Conservation (phyloP, 2,797 vertebrate species). For the Etheostoma nigrum region DNA sequence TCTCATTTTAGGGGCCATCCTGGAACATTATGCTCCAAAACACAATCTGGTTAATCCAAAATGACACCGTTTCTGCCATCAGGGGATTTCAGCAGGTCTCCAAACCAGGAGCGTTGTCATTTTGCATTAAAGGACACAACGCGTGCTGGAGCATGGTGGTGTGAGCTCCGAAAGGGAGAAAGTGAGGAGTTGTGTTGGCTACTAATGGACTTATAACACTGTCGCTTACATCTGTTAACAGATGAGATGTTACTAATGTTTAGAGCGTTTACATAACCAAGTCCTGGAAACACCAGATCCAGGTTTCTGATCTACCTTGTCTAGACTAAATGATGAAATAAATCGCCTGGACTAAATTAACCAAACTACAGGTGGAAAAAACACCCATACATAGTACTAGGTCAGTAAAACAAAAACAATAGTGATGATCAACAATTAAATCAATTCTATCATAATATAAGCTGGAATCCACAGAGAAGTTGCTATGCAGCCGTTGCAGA, state of each 20-base stretch:
- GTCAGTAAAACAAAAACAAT: too few species aligned
- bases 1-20: slow-evolving; percentile 57
- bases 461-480: too few species aligned
- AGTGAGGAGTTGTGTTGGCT: slow-evolving; percentile 23
- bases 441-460: too few species aligned
- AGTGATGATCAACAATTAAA: too few species aligned
- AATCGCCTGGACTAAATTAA: too few species aligned
- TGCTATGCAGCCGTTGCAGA: too few species aligned
- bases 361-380: too few species aligned
- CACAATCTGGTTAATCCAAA: slow-evolving; percentile 75
- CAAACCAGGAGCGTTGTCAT: slow-evolving; percentile 67
- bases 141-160: slow-evolving; percentile 56
- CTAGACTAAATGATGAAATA: too few species aligned
- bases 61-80: slow-evolving; percentile 70
- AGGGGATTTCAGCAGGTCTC: slow-evolving; percentile 71
- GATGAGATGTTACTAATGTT: background rate
- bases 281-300: too few species aligned
- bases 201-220: background rate
- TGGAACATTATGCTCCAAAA: slow-evolving; percentile 77
- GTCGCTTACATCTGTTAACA: background rate
- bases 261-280: too few species aligned
- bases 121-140: slow-evolving; percentile 67
- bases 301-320: too few species aligned
- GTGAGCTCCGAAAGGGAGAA: slow-evolving; percentile 13
- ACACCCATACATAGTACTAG: too few species aligned